A percentile compares a stretch with the other conserved stretches of the same genome.
These are phyloP conservation scores for Macrotus californicus DNA, from an alignment of 2,113 vertebrate genomes.

Conservation along the genomic window DNA sequence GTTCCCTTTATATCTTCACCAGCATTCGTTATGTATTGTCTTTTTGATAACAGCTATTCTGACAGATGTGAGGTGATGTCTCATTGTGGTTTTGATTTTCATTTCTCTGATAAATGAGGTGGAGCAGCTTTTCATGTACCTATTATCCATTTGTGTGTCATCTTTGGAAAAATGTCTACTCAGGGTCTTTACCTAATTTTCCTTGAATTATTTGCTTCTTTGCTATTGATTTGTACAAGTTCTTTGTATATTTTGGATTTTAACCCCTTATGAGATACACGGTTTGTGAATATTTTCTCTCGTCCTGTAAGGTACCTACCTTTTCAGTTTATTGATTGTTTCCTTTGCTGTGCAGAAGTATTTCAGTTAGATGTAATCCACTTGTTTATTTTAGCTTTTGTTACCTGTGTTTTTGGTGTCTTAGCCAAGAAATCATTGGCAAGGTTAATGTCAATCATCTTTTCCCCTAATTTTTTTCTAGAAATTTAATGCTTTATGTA, in stretches of 20 bases:
- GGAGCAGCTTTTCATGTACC: background rate
- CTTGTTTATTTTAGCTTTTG: background rate
- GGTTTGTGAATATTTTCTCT: background rate
- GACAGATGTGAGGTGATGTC: background rate
- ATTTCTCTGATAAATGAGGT: background rate
- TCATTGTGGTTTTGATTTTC: background rate
- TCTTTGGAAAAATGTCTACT: background rate
- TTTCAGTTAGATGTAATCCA: background rate
- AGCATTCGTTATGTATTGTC: background rate
- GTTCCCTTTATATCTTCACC: background rate
- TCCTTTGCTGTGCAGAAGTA: background rate
- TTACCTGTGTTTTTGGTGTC: background rate
- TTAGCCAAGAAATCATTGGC: background rate
- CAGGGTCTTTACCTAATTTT: background rate
- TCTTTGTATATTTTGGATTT: background rate
- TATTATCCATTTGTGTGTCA: background rate
- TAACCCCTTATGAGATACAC: background rate
- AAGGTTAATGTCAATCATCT: background rate
- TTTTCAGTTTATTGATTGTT: background rate
- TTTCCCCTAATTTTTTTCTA: background rate
- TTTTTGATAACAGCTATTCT: background rate
- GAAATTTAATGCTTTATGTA: background rate
- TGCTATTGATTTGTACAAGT: background rate
- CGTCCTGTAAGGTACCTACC: background rate
- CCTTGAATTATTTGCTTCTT: background rate